A percentile compares a stretch with the other conserved stretches of the same genome.
These are phyloP conservation scores for Drosophila macrospina DNA, from an alignment of 2,888 invertebrate species.

Conservation along the genomic window DNA sequence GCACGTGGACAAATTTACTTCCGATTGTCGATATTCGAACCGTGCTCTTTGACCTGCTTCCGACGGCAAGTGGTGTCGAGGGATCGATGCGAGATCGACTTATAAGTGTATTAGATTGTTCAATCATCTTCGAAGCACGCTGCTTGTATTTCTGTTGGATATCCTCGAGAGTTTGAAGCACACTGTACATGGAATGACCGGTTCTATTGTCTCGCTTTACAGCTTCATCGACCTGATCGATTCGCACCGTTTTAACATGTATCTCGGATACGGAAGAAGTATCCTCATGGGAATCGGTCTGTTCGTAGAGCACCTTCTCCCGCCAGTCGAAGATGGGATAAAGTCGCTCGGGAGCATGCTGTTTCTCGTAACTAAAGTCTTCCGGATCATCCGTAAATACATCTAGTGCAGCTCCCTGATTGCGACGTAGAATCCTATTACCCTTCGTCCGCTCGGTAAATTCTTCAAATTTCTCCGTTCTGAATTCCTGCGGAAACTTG, in stretches of 20 bases:
- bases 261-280: background rate
- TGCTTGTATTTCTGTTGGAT: slow-evolving; percentile 44
- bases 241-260: background rate
- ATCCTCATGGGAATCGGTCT: background rate
- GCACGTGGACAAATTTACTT: background rate
- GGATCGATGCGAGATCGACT: background rate
- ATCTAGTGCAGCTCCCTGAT: background rate
- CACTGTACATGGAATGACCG: slow-evolving; percentile 11
- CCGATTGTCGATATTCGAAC: slow-evolving; percentile 3
- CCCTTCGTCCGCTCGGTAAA: slow-evolving; percentile 11
- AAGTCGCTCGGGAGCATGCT: slow-evolving; percentile 77
- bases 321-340: slow-evolving; percentile 58
- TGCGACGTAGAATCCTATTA: slow-evolving; percentile 29
- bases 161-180: slow-evolving; percentile 39
- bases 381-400: background rate
- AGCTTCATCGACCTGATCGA: background rate
- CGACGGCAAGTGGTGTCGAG: background rate
- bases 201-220: accelerated
- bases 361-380: slow-evolving; percentile 53
- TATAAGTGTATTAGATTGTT: slow-evolving; percentile 22
- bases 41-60: background rate
- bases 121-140: background rate
- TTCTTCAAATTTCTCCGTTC: slow-evolving; percentile 48
- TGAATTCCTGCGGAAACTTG: slow-evolving; percentile 75
- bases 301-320: background rate